Conservation (phyloP, 2,888 invertebrate genomes). For the Oxyteleia sp. region DNA sequence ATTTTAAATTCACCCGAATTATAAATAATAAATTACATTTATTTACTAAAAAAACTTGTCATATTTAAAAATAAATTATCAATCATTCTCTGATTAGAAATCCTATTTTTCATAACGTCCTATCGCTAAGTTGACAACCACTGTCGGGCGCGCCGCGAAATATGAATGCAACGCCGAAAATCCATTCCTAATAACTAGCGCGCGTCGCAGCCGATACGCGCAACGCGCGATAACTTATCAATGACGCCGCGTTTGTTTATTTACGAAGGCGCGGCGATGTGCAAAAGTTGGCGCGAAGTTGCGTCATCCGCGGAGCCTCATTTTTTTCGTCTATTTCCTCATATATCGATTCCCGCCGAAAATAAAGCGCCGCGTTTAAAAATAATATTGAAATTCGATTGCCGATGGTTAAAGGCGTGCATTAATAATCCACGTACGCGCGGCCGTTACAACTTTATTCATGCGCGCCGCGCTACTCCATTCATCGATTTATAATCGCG, state of each 20-base stretch:
- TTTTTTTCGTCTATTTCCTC: too few relatives aligned
- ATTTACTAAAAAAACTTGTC: too few relatives aligned
- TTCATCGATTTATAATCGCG: slow-evolving; percentile 38
- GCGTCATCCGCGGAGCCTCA: too few relatives aligned
- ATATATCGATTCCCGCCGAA: neutral
- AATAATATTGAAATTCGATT: slow-evolving; percentile 22
- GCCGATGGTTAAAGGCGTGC: slow-evolving; percentile 19
- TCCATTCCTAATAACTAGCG: slow-evolving; percentile 81
- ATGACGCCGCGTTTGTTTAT: slow-evolving; percentile 37
- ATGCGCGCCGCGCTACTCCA: slow-evolving; percentile 25
- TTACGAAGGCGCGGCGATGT: slow-evolving; percentile 13
- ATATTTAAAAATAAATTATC: too few relatives aligned
- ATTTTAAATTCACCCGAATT: too few relatives aligned
- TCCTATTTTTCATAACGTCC: too few relatives aligned
- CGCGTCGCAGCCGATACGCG: slow-evolving; percentile 35
- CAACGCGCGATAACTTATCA: slow-evolving; percentile 51
- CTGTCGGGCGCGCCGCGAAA: slow-evolving; percentile 75
- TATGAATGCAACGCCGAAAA: slow-evolving; percentile 82
- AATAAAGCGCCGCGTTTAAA: slow-evolving; percentile 17
- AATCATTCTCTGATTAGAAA: too few relatives aligned
- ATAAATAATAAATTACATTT: too few relatives aligned
- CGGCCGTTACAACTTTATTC: slow-evolving; percentile 42
- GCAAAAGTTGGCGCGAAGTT: neutral
- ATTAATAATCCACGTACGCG: slow-evolving; percentile 43
- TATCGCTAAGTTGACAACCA: slow-evolving; percentile 9